Conservation (phyloP, 2,888 invertebrate species). For the Sceliomorpha sp. region DNA sequence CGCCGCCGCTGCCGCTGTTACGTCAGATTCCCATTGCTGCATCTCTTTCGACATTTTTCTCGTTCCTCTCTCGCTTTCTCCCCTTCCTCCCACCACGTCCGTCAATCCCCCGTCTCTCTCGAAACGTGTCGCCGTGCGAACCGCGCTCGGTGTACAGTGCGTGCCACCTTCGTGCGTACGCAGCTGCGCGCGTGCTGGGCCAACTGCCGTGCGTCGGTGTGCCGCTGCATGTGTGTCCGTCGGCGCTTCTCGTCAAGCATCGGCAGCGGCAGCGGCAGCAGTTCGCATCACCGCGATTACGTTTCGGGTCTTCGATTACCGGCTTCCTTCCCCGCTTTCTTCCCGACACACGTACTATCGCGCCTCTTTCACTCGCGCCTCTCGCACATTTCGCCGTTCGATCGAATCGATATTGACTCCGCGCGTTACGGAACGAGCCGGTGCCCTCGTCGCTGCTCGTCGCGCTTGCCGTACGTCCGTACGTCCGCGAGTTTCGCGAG, state of each 20-base stretch:
- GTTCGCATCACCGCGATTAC: constrained; percentile 1
- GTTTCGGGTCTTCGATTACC: constrained; percentile 7
- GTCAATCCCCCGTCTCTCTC: no score
- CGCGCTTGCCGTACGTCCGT: not conserved
- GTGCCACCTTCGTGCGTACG: not conserved
- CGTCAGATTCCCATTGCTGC: constrained; percentile 23
- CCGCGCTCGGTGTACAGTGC: not conserved
- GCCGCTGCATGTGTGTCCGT: no score
- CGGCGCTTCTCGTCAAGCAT: not conserved
- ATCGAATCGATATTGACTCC: no score
- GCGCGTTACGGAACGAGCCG: no score
- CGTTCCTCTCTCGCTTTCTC: constrained; percentile 3
- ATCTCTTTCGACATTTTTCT: constrained; percentile 3
- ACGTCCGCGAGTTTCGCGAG: no score
- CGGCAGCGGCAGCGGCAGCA: no score
- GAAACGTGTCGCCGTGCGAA: no score
- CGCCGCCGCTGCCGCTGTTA: no score
- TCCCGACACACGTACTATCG: not conserved
- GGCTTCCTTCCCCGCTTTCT: constrained; percentile 1
- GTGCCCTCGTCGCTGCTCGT: not conserved
- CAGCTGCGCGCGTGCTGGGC: no score
- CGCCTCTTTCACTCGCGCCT: not conserved
- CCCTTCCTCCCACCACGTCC: no score
- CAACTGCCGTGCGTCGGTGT: no score
- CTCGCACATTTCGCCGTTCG: not conserved